Evolutionary conservation across 92 coral and sea anemone genomes (phyloP), one percentile per base, ranked within the genome.

Genomic region (Parazoanthus darwini): DNA sequence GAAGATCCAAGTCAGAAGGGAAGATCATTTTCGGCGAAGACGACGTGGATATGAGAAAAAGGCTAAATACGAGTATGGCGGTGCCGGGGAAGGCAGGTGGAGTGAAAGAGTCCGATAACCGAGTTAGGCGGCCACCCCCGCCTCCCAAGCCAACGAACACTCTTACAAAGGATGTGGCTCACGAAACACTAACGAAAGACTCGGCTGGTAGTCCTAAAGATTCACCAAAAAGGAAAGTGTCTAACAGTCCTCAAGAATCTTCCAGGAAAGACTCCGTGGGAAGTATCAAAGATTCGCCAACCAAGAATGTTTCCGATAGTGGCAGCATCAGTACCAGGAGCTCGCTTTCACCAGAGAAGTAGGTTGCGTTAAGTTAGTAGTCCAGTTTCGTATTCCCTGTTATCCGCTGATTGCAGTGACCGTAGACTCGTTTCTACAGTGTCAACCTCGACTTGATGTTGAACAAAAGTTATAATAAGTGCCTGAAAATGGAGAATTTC

Each of bases 1-100:
- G 93, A 50, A 79, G 98, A 73, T 92, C 96, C 20, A 90, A 89
- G 78, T 95, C 98, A 16, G 98, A 95, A 37, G 98, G 98, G 6
- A 91, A 88, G 50, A 73, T 89, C 16, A 92, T 91, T 33, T 92
- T 95, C 67, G 96, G 94, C 22, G 98, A 95, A 72, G 92, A 89
- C 18, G 89, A 72, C 25, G 77, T 42, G 18, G 88, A 74, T 37
- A 36, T 68, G 16, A 89, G 88, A 70, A 83, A 66, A 48, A 74
- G 79, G 38, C 48, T 91, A 35, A 86, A 80, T 58, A 88, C 89
- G 10, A 95, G 85, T 79, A 80, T 88, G 22, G 88, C 91, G 5
- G 82, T 84, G 13, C 96, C 96, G 20, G 68, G 63, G 79, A 83
- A 59, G 72, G 86, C 37, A 1, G 86, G 74, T 70, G 29, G 43